Conservation (phyloP, 2,113 vertebrate species). For the Ahaetulla prasina region DNA sequence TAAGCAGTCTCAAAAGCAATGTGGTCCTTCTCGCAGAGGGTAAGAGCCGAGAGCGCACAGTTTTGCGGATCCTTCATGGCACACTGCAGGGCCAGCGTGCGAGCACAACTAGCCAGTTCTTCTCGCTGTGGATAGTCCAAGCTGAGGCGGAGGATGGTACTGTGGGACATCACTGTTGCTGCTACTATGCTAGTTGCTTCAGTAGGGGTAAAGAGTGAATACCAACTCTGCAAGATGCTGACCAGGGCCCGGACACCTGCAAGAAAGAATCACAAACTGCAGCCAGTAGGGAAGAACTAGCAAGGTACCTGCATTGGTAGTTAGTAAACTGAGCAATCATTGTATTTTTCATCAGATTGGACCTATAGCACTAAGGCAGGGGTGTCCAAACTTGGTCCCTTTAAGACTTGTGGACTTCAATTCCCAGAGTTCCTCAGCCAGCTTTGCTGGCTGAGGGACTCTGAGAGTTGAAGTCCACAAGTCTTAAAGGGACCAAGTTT, state of each 20-base stretch:
- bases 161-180: conserved; percentile 94
- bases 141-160: conserved; percentile 92
- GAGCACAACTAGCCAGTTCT: conserved; percentile 92
- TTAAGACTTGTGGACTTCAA: too few species aligned
- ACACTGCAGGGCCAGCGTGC: conserved; percentile 92
- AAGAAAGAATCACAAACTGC: conserved; percentile 15
- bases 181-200: conserved; percentile 98
- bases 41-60: conserved; percentile 94
- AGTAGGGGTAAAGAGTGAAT: conserved; percentile 95
- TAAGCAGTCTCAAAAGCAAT: conserved; percentile 98
- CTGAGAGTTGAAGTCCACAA: too few species aligned
- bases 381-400: too few species aligned
- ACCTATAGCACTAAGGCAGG: too few species aligned
- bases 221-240: conserved; percentile 98
- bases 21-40: conserved; percentile 97
- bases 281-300: conserved; percentile 8
- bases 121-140: conserved; percentile 94
- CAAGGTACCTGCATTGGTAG: neutral
- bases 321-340: neutral
- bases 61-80: conserved; percentile 99
- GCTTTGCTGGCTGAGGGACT: too few species aligned
- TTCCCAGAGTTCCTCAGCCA: too few species aligned
- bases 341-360: neutral
- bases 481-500: too few species aligned
- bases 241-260: conserved; percentile 90